Evolutionary conservation across 2,888 invertebrate genomes (phyloP).

Genomic region (Polylopha cassiicola): DNA sequence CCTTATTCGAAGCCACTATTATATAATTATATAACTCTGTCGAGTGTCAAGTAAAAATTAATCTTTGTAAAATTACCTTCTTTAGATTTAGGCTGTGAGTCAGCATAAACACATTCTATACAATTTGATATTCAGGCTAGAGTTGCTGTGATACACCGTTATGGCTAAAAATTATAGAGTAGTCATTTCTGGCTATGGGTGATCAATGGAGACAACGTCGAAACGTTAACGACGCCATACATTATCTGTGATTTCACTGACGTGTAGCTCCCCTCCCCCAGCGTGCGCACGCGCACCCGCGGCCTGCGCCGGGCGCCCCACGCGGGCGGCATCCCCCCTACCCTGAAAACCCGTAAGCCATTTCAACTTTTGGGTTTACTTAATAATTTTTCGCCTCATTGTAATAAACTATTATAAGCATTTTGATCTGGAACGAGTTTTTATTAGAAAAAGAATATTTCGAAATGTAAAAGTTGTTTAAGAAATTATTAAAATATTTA

Average conservation of each 20-base stretch:
- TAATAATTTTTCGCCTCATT: conserved; percentile 31
- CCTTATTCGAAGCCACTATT: conserved; percentile 40
- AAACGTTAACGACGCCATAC: conserved; percentile 44
- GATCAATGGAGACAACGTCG: conserved; percentile 36
- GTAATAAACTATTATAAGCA: conserved; percentile 37
- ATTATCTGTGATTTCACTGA: conserved; percentile 65
- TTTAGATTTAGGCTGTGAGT: conserved; percentile 73
- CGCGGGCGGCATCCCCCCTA: conserved; percentile 3
- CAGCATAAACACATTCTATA: conserved; percentile 69
- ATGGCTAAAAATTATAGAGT: conserved; percentile 67
- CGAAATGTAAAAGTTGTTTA: conserved; percentile 65
- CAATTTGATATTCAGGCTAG: conserved; percentile 73
- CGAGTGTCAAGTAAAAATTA: conserved; percentile 53
- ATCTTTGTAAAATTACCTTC: conserved; percentile 53
- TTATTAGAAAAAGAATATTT: conserved; percentile 60
- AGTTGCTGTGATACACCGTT: conserved; percentile 75
- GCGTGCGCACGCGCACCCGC: conserved; percentile 25
- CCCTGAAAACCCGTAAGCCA: conserved; percentile 30
- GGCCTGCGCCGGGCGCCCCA: conserved; percentile 5
- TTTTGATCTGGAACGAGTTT: conserved; percentile 64
- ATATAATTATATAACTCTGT: conserved; percentile 35
- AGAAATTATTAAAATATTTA: conserved; percentile 70
- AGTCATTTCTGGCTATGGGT: conserved; percentile 58
- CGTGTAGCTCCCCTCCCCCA: conserved; percentile 47
- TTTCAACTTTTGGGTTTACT: conserved; percentile 33